Conservation (phyloP, 2,113 vertebrate species). For the Pituophis catenifer region DNA sequence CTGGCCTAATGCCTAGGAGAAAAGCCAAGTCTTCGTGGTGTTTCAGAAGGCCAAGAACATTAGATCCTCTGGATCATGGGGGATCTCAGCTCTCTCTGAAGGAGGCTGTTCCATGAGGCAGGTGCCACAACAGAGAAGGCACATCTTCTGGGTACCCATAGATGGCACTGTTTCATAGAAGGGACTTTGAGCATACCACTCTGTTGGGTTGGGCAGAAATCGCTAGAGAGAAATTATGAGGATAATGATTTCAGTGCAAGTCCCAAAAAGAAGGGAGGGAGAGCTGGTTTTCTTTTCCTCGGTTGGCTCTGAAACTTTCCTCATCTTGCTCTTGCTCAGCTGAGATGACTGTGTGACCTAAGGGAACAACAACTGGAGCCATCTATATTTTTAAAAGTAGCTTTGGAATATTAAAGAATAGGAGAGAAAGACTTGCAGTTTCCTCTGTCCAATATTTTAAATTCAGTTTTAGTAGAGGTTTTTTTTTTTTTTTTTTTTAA, state of each 20-base stretch:
- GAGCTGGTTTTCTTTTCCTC: accelerated
- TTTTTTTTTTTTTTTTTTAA: neutral
- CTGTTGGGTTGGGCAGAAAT: neutral
- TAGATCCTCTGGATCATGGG: neutral
- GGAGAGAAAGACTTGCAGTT: neutral
- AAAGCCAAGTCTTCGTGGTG: neutral
- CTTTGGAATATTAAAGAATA: neutral
- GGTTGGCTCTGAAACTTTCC: neutral
- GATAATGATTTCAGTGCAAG: neutral
- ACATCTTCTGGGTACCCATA: neutral
- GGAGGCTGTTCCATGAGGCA: neutral
- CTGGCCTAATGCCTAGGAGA: neutral
- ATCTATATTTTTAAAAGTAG: neutral
- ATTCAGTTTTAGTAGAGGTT: neutral
- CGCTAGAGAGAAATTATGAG: neutral
- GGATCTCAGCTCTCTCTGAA: neutral
- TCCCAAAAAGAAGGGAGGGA: neutral
- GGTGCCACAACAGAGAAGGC: neutral
- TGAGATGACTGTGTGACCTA: neutral
- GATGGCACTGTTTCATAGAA: neutral
- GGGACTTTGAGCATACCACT: neutral
- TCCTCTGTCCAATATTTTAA: neutral
- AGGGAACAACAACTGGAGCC: neutral
- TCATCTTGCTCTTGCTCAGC: neutral
- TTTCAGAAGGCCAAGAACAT: neutral